phyloP scores from a whole-genome alignment of 2,888 invertebrate genomes.

The Caenorhabditis sp. region DNA sequence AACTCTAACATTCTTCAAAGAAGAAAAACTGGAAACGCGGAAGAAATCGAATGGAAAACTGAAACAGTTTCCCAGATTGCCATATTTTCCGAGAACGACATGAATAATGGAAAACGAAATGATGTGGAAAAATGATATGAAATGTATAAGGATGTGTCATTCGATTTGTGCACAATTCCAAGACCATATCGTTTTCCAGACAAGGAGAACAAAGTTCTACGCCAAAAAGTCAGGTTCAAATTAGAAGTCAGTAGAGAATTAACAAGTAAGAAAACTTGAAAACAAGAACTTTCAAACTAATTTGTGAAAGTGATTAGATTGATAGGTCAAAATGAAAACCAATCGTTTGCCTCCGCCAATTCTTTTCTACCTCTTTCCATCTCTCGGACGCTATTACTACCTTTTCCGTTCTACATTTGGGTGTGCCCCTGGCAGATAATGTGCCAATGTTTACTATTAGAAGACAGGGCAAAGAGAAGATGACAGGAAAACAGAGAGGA shows the following conservation, averaged over 20 bases:
- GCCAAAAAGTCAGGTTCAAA: too few relatives aligned
- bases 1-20: too few relatives aligned
- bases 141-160: background rate
- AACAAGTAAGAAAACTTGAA: too few relatives aligned
- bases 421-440: constrained; percentile 47
- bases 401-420: constrained; percentile 30
- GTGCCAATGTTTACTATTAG: constrained; percentile 49
- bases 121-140: background rate
- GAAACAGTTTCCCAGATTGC: background rate
- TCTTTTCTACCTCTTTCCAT: background rate
- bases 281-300: background rate
- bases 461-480: constrained; percentile 20
- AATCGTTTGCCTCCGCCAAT: background rate
- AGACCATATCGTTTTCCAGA: too few relatives aligned
- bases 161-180: too few relatives aligned
- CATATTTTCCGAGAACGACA: background rate
- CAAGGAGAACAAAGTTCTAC: too few relatives aligned
- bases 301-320: too few relatives aligned
- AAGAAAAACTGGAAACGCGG: too few relatives aligned
- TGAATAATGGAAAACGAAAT: background rate
- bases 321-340: background rate
- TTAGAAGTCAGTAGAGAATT: too few relatives aligned
- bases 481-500: background rate
- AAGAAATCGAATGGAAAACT: background rate
- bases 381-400: constrained; percentile 5